phyloP scores from a whole-genome alignment of 2,113 vertebrate species.

The Alligator sinensis region DNA sequence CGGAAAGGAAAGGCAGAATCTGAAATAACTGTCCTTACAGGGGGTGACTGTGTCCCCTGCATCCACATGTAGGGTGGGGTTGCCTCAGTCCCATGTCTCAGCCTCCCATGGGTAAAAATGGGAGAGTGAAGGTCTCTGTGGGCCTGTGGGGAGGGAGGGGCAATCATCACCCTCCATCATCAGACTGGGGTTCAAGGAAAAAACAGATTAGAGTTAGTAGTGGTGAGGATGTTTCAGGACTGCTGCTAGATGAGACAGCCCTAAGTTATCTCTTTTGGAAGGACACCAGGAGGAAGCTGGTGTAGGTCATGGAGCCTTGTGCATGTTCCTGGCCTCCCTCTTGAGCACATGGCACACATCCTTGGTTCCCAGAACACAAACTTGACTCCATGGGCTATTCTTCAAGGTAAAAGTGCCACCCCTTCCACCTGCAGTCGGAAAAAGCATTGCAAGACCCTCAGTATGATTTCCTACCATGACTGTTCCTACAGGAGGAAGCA shows the following conservation, averaged over 20 bases:
- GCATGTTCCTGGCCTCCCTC: not conserved
- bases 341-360: not conserved
- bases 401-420: accelerated
- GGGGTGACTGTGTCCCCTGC: not conserved
- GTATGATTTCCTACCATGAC: not conserved
- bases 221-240: not conserved
- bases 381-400: no score
- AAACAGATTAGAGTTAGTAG: not conserved
- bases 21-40: not conserved
- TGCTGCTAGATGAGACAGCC: not conserved
- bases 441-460: not conserved
- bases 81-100: not conserved
- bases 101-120: not conserved
- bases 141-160: not conserved
- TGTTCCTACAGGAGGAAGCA: accelerated
- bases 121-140: not conserved
- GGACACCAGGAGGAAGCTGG: not conserved
- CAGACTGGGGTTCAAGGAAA: not conserved
- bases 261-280: not conserved
- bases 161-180: not conserved
- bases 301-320: not conserved
- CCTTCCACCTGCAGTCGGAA: not conserved
- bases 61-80: not conserved
- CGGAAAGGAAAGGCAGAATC: not conserved
- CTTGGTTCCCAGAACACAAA: not conserved